phyloP scores from a whole-genome alignment of 2,113 vertebrate genomes.

The Corythornis cristatus region DNA sequence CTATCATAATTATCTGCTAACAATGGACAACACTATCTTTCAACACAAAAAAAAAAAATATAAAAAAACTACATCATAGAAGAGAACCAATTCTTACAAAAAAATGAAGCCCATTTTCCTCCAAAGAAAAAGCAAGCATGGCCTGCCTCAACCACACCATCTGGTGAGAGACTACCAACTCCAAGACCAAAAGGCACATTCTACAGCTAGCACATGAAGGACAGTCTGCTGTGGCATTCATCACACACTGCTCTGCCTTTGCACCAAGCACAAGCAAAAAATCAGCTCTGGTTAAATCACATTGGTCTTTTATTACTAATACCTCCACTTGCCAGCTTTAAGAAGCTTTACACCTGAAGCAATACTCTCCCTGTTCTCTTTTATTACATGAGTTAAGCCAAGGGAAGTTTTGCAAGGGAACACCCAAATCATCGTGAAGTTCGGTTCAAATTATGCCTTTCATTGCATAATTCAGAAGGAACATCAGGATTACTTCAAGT shows the following conservation, averaged over 20 bases:
- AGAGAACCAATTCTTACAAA: neutral
- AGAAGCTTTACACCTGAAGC: neutral
- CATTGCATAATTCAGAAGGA: neutral
- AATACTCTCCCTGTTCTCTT: neutral
- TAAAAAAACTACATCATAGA: neutral
- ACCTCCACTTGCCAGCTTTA: neutral
- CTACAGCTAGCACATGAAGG: neutral
- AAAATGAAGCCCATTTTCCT: neutral
- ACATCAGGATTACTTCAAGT: neutral
- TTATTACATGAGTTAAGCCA: neutral
- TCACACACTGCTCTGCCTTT: neutral
- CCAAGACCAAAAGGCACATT: neutral
- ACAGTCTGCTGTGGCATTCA: neutral
- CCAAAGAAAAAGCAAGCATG: neutral
- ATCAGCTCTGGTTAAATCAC: neutral
- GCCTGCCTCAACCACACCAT: neutral
- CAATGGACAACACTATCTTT: neutral
- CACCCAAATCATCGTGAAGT: neutral
- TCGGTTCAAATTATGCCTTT: neutral
- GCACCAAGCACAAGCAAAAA: slow-evolving; percentile 6
- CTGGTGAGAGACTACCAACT: neutral
- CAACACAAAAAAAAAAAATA: neutral
- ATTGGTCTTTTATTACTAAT: neutral
- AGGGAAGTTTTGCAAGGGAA: neutral
- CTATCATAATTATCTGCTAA: neutral